A percentile compares a stretch with the other conserved stretches of the same genome.
phyloP scores from a whole-genome alignment of 2,113 vertebrate species.

The Scartelaos histophorus region DNA sequence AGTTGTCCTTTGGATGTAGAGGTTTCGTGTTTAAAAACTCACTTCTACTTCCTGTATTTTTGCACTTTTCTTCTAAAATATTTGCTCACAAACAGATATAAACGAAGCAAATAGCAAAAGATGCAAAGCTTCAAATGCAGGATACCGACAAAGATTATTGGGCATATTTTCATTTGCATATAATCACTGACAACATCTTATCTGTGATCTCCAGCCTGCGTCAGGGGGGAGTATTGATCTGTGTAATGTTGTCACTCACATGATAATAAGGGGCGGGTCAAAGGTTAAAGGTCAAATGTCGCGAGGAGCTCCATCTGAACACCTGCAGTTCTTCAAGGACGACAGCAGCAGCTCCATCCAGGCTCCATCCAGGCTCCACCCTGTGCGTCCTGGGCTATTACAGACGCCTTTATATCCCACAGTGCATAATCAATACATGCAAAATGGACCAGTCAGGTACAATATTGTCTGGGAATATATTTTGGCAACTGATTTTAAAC shows the following conservation, averaged over 20 bases:
- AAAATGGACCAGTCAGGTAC: conserved; percentile 34
- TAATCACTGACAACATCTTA: conserved; percentile 81
- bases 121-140: too few relatives aligned
- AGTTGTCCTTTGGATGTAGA: too few relatives aligned
- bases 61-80: too few relatives aligned
- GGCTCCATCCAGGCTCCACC: conserved; percentile 47
- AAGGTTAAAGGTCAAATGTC: conserved; percentile 82
- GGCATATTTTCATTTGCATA: conserved; percentile 77
- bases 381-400: conserved; percentile 65
- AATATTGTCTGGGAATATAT: not conserved
- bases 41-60: too few relatives aligned
- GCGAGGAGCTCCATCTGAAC: conserved; percentile 84
- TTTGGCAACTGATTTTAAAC: not conserved
- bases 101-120: too few relatives aligned
- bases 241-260: conserved; percentile 95
- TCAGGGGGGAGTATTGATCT: conserved; percentile 93
- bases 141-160: not conserved
- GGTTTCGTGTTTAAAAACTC: too few relatives aligned
- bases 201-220: conserved; percentile 89
- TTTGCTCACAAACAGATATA: too few relatives aligned
- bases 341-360: conserved; percentile 57
- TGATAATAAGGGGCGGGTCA: conserved; percentile 92
- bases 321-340: conserved; percentile 86
- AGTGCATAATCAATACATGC: conserved; percentile 55
- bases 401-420: conserved; percentile 68